These are phyloP conservation scores for Falco rusticolus DNA, from an alignment of 2,797 vertebrate species.

Conservation along the genomic window DNA sequence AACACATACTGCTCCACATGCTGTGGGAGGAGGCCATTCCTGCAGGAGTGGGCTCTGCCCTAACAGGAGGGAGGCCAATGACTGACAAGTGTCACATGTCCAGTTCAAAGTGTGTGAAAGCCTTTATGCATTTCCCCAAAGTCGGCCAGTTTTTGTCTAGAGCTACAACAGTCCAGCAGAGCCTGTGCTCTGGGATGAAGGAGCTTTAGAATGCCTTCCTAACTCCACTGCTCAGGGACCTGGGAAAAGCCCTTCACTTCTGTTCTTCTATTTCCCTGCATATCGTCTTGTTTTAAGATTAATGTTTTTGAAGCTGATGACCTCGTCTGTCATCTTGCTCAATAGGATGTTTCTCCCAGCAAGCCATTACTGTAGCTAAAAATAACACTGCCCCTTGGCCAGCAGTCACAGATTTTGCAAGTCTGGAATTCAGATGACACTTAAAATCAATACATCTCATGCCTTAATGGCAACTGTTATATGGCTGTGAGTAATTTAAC, in stretches of 20 bases:
- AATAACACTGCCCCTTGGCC: neutral
- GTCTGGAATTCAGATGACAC: neutral
- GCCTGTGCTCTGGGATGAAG: neutral
- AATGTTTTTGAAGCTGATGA: neutral
- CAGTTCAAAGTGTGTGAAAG: neutral
- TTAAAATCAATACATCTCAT: neutral
- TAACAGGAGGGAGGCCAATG: neutral
- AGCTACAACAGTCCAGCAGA: neutral
- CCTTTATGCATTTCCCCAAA: neutral
- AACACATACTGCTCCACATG: fast-evolving
- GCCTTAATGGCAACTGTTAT: neutral
- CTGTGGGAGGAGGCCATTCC: neutral
- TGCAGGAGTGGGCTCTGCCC: neutral
- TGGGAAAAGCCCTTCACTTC: neutral
- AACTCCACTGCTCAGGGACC: neutral
- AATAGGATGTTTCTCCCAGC: neutral
- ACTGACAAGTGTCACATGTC: neutral
- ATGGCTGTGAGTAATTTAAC: neutral
- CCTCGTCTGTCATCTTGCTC: neutral
- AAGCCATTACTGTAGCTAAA: neutral
- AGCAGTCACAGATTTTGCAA: neutral
- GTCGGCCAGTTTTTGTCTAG: neutral
- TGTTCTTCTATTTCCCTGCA: neutral
- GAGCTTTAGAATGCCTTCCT: neutral
- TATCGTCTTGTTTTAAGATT: neutral